Conservation (phyloP, 1,140 invertebrate genomes). For the Mactra quadrangularis region DNA sequence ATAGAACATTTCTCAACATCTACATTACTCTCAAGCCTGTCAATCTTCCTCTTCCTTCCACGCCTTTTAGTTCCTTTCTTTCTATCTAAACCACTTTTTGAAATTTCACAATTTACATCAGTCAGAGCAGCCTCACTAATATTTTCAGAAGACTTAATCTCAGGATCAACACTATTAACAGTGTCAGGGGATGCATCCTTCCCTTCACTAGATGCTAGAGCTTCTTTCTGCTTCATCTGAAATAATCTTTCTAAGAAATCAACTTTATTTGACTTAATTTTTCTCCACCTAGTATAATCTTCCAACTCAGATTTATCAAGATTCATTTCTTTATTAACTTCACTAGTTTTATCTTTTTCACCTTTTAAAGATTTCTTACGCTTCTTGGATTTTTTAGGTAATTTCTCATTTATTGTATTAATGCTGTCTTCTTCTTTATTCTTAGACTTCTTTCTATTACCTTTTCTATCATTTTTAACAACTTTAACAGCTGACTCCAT, state of each 20-base stretch:
- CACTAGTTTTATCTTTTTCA: not conserved
- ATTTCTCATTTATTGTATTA: not conserved
- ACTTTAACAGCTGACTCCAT: too few species aligned
- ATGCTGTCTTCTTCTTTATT: not conserved
- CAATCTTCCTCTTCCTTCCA: not conserved
- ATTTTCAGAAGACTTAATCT: not conserved
- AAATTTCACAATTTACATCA: not conserved
- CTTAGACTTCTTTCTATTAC: not conserved
- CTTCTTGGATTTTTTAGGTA: not conserved
- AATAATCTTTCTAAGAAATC: constrained; percentile 19
- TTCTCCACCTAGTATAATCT: not conserved
- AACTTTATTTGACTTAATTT: not conserved
- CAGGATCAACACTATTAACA: not conserved
- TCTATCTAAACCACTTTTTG: not conserved
- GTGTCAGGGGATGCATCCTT: not conserved
- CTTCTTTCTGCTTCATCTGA: constrained; percentile 19
- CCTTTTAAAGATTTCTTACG: not conserved
- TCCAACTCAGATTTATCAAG: not conserved
- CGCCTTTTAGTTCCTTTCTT: not conserved
- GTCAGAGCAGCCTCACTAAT: not conserved
- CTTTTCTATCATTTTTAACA: too few species aligned
- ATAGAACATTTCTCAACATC: too few species aligned
- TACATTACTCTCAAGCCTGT: too few species aligned
- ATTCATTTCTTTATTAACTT: not conserved
- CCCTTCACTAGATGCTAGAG: too few species aligned